phyloP scores from a whole-genome alignment of 2,113 vertebrate species.

The Platichthys flesus region DNA sequence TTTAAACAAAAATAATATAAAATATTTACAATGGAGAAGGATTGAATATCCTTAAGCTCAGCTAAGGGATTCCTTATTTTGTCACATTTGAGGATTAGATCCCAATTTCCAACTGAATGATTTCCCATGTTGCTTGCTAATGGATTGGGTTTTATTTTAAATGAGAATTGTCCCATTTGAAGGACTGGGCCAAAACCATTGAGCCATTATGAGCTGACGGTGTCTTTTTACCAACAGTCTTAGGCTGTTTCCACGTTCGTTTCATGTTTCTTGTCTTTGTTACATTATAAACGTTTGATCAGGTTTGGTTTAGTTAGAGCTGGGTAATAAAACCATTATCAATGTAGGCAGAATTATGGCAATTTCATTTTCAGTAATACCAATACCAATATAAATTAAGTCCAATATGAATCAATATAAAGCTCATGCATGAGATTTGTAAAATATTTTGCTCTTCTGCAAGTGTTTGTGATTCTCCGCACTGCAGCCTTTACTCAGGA shows the following conservation, averaged over 20 bases:
- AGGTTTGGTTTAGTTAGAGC: too few species aligned
- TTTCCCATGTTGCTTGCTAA: slow-evolving; percentile 49
- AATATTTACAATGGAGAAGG: not conserved
- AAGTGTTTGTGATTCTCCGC: too few species aligned
- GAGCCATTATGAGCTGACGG: not conserved
- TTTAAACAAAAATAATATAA: not conserved
- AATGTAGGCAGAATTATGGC: too few species aligned
- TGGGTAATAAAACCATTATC: too few species aligned
- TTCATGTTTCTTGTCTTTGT: too few species aligned
- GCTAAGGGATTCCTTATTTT: slow-evolving; percentile 34
- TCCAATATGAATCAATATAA: too few species aligned
- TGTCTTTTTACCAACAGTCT: not conserved
- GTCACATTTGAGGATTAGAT: slow-evolving; percentile 51
- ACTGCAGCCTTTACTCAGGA: too few species aligned
- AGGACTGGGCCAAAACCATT: slow-evolving; percentile 8
- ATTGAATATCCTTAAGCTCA: slow-evolving; percentile 19
- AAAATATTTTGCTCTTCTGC: too few species aligned
- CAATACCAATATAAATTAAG: too few species aligned
- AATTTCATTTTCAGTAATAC: too few species aligned
- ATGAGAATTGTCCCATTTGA: slow-evolving; percentile 35
- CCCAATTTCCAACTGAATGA: slow-evolving; percentile 48
- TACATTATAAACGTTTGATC: not conserved
- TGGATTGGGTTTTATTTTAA: slow-evolving; percentile 54
- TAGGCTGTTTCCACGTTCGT: too few species aligned
- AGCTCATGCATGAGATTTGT: too few species aligned